Base-by-base conservation (phyloP, 2,113 vertebrate species). In the Parotia lawesii region DNA sequence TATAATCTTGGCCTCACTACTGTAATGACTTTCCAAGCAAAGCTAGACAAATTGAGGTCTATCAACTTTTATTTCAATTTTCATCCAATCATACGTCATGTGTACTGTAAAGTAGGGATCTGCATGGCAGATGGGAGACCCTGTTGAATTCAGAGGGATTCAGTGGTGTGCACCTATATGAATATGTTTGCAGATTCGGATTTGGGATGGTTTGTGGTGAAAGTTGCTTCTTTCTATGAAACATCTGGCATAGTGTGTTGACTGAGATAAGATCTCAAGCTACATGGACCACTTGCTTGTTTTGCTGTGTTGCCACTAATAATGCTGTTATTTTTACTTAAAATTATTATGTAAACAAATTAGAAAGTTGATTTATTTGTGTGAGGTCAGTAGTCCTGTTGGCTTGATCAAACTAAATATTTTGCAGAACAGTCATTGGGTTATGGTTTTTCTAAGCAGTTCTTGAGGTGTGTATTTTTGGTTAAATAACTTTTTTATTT, bases 11-110 rank as follows among this genome's bases (percentile, higher is more conserved):
- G 56, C 56, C 40, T 91, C 40, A 20, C 64, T 76, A 4, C 80
- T 94, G 48, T 93, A 65, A 67, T 89, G 72, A 57, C 67, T 95
- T 95, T 78, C 65, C 72, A 81, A 85, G 64, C 85, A 76, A 58
- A 94, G 71, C 53, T 56, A 73, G 76, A 75, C 45, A 89, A 88
- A 95, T 53, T 40, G 72, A 88, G 79, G 72, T 64, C 85, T 92
- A 42, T 77, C 65, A 88, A 65, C 33, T 87, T 91, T 7, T 74
- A 19, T 38, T 40, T 67, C 19, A 5, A 1, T 84, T 94, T 88
- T 88, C 74, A 57, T 56, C 56, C 60, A 53, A 0, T 60, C 0
- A 0, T 60, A 3, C 73, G 40, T 76, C 60, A 24, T 15, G 16
- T 64, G 62, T 84, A 27, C 31, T 90, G 66, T 61, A 8, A 72